A percentile compares a stretch with the other conserved stretches of the same genome.
Conservation (phyloP, 2,113 vertebrate species). For the Otolemur garnettii region DNA sequence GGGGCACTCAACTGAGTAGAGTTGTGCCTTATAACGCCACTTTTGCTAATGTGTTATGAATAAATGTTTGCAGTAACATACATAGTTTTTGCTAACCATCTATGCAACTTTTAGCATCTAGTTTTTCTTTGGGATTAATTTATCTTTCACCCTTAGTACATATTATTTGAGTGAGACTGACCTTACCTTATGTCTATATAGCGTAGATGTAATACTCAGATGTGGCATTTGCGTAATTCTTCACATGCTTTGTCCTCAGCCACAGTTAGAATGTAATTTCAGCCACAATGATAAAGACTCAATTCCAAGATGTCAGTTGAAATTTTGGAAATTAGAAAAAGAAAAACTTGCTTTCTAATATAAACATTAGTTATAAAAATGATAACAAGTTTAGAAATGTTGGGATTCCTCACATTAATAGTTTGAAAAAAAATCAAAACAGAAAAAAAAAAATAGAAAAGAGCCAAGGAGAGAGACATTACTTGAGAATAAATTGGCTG, state of each 20-base stretch:
- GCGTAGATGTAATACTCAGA: not conserved
- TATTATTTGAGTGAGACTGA: not conserved
- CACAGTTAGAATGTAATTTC: not conserved
- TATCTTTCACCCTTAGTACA: not conserved
- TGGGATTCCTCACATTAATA: not conserved
- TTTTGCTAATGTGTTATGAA: too few relatives aligned
- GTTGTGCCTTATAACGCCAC: not conserved
- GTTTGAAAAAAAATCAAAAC: conserved; percentile 26
- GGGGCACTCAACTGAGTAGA: not conserved
- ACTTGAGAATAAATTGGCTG: not conserved
- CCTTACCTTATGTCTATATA: not conserved
- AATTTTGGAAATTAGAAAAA: conserved; percentile 2
- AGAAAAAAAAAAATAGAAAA: not conserved
- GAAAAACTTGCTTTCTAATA: not conserved
- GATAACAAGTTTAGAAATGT: conserved; percentile 19
- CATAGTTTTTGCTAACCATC: not conserved
- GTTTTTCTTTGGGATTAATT: not conserved
- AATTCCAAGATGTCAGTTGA: not conserved
- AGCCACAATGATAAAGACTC: not conserved
- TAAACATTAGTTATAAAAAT: conserved; percentile 6
- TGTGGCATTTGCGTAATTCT: not conserved
- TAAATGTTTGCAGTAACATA: not conserved
- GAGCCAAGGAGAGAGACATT: not conserved
- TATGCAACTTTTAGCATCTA: not conserved
- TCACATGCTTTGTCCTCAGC: not conserved